Evolutionary conservation across 2,797 vertebrate genomes (phyloP).

Genomic region (Gymnocypris eckloni): DNA sequence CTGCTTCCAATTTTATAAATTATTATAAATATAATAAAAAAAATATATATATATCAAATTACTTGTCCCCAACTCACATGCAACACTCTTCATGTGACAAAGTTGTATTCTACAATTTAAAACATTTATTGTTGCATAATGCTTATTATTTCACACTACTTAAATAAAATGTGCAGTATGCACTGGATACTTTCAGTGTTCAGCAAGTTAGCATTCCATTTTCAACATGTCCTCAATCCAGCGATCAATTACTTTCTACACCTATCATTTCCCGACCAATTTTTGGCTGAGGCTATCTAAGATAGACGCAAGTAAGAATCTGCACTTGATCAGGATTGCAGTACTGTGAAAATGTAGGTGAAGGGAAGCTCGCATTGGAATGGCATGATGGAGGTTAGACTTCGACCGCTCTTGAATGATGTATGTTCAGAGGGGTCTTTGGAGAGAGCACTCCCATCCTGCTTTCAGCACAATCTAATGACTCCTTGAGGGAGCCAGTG

Average conservation of each 20-base stretch:
- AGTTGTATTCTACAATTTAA: background rate
- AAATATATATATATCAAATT: too few species aligned
- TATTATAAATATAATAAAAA: too few species aligned
- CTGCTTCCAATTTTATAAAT: too few species aligned
- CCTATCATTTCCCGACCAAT: background rate
- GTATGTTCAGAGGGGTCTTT: conserved; percentile 56
- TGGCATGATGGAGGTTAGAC: conserved; percentile 11
- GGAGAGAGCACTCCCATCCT: conserved; percentile 37
- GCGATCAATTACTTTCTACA: background rate
- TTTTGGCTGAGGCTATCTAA: background rate
- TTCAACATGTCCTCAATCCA: background rate
- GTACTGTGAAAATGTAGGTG: conserved; percentile 15
- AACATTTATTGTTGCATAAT: background rate
- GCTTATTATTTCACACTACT: background rate
- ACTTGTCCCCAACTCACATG: too few species aligned
- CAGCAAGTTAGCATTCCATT: background rate
- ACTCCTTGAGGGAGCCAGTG: conserved; percentile 60
- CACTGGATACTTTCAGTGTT: background rate
- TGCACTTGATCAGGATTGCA: conserved; percentile 20
- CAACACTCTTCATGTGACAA: background rate
- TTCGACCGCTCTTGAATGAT: conserved; percentile 56
- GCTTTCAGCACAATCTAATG: conserved; percentile 62
- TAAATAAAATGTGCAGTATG: background rate
- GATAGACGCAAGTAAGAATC: background rate
- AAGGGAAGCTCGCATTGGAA: background rate